Evolutionary conservation across 2,113 vertebrate genomes (phyloP), one percentile per base, ranked within the genome.

Genomic region (Prietella phreatophila): DNA sequence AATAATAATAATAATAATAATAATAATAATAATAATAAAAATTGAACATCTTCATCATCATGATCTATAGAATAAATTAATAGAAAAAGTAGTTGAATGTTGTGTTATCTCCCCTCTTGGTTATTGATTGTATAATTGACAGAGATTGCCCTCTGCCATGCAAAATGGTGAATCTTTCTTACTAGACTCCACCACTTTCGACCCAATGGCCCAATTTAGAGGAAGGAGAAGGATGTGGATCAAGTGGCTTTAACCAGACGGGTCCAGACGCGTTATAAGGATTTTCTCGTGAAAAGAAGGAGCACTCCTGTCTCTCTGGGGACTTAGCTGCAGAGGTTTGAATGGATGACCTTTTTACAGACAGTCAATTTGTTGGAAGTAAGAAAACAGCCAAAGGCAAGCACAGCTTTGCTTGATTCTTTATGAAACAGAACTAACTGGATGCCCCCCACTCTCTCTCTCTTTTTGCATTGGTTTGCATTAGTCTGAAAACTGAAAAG

Each of bases 191-290:
- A 91, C 82, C 82, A 87, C 90, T 89, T 95, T 92, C 93, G 88
- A 91, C 79, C 86, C 53, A 86, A 87, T 93, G 82, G 85, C 89
- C 92, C 89, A 93, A 91, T 94, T 94, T 91, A 92, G 90, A 92
- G 42, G 10, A 10, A 73, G 50, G 83, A 88, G 85, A 78, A 83
- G 87, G 58, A 88, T 88, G 91, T 87, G 89, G 84, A 91, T 92
- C 89, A 88, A 90, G 88, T 90, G 89, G 91, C 89, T 93, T 95
- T 93, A 92, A 94, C 92, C 92, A 91, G 89, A 90, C 89, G 93
- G 92, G 93, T 93, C 90, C 91, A 55, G 75, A 86, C 92, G 87
- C 84, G 85, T 71, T 91, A 85, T 91, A 92, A 91, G 91, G 90
- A 92, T 93, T 93, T 93, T 92, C 89, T 88, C 83, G 91, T 91